Evolutionary conservation across 1,140 invertebrate genomes (phyloP).

Genomic region (Drosophila funebris): DNA sequence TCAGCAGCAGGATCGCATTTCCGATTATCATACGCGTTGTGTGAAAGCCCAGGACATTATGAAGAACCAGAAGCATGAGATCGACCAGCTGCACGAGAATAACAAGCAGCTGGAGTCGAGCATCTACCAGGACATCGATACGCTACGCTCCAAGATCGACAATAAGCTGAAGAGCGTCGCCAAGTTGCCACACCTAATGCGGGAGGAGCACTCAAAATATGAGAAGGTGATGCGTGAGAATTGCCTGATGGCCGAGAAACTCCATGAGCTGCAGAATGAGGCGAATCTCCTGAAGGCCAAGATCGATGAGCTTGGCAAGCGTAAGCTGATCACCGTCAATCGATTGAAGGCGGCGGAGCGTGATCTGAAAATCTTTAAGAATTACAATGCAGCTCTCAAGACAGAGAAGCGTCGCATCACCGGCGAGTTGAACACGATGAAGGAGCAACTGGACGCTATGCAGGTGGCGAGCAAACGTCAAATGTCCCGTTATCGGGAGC

Average conservation of each 20-base stretch:
- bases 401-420: conserved; percentile 61
- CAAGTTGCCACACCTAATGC: conserved; percentile 64
- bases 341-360: conserved; percentile 70
- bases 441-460: conserved; percentile 62
- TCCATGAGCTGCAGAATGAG: conserved; percentile 62
- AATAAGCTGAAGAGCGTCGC: conserved; percentile 63
- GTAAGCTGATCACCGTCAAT: conserved; percentile 64
- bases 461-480: conserved; percentile 64
- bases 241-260: conserved; percentile 61
- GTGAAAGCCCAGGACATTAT: conserved; percentile 78
- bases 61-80: conserved; percentile 74
- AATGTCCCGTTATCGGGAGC: conserved; percentile 69
- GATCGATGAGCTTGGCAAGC: conserved; percentile 67
- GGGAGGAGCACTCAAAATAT: conserved; percentile 64
- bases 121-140: conserved; percentile 62
- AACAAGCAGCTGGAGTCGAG: conserved; percentile 74
- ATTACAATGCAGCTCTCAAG: conserved; percentile 70
- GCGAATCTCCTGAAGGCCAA: conserved; percentile 63
- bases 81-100: conserved; percentile 72
- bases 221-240: conserved; percentile 74
- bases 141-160: conserved; percentile 66
- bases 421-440: conserved; percentile 53
- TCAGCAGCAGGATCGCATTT: conserved; percentile 67
- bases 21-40: conserved; percentile 69
- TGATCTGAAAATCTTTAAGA: conserved; percentile 78